A percentile compares a stretch with the other conserved stretches of the same genome.
Evolutionary conservation across 2,888 invertebrate genomes (phyloP).

Genomic region (Dermolepida albohirtum): DNA sequence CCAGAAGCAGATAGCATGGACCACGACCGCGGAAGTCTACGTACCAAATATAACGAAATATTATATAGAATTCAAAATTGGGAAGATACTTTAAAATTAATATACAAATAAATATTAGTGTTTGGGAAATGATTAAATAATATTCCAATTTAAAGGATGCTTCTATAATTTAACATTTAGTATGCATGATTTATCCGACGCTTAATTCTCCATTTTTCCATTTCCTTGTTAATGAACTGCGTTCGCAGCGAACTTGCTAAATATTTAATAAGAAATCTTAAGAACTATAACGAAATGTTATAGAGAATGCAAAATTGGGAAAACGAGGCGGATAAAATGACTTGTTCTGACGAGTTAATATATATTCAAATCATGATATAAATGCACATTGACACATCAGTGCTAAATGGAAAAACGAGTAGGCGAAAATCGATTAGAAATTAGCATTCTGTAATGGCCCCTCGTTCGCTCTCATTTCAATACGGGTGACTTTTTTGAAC

Average conservation of each 20-base stretch:
- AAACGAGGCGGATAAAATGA: slow-evolving; percentile 12
- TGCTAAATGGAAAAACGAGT: slow-evolving; percentile 48
- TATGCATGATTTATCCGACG: too few species aligned
- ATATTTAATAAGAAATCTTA: background rate
- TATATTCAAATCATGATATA: slow-evolving; percentile 44
- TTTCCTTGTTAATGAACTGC: too few species aligned
- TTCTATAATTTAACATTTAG: too few species aligned
- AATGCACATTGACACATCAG: slow-evolving; percentile 47
- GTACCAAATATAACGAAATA: too few species aligned
- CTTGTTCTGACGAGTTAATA: slow-evolving; percentile 33
- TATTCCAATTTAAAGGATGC: too few species aligned
- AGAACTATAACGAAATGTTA: slow-evolving; percentile 3
- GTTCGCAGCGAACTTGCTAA: background rate
- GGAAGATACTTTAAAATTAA: too few species aligned
- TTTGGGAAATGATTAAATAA: too few species aligned
- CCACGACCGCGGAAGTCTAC: too few species aligned
- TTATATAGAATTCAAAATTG: too few species aligned
- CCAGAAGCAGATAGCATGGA: too few species aligned
- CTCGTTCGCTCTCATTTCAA: slow-evolving; percentile 44
- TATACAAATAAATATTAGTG: too few species aligned
- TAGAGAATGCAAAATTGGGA: background rate
- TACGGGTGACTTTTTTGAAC: slow-evolving; percentile 29
- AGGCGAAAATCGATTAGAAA: slow-evolving; percentile 53
- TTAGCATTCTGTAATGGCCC: slow-evolving; percentile 54
- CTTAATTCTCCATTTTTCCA: too few species aligned